Evolutionary conservation across 2,888 invertebrate species (phyloP), one percentile per base, ranked within the genome.

Genomic region (Caenorhabditis sp.): DNA sequence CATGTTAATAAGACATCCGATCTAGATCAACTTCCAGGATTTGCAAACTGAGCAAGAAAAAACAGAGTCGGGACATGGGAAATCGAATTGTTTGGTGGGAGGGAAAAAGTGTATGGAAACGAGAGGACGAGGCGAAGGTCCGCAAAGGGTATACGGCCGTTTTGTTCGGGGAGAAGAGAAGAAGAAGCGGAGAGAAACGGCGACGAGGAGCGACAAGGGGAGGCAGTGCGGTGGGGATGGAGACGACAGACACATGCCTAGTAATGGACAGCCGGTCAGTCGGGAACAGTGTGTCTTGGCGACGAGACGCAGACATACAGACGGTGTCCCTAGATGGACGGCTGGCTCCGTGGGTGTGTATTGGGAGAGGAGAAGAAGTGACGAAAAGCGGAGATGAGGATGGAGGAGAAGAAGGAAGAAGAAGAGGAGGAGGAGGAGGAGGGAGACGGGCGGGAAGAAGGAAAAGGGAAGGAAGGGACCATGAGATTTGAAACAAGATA

Each of bases 221-320:
- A 26, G 28, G 35, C 2, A 68, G 60, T 40, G 62, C 53, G 20
- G 2, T 15, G 20, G 13, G 28, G 56, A 53, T n/a, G n/a, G 67
- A 76, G 76, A 51, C 76, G 37, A 32, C n/a, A 6, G 47, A 47
- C 47, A 18, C 47, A 47, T 40, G 53, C 37, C 76, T 67, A 51
- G 65, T 72, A 80, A 62, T 72, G 72, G 72, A 55, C 71, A 71
- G 71, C 71, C 60, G 53, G 55, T 56, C 51, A 58, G 68, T n/a
- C 53, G 61, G 37, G 24, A 44, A 69, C 35, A 32, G 32, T 32
- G n/a, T 47, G 35, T 6, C 9, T 32, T 11, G 18, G n/a, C 5
- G 40, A 13, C 22, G 64, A 71, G 58, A 65, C 70, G 60, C 44
- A 65, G 65, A 35, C 20, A 58, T 13, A 26, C 50, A 35, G 44